Percentiles rank a stretch among this genome's conserved stretches.
Conservation (phyloP, 92 coral and sea anemone species). For the Palythoa grandiflora region DNA sequence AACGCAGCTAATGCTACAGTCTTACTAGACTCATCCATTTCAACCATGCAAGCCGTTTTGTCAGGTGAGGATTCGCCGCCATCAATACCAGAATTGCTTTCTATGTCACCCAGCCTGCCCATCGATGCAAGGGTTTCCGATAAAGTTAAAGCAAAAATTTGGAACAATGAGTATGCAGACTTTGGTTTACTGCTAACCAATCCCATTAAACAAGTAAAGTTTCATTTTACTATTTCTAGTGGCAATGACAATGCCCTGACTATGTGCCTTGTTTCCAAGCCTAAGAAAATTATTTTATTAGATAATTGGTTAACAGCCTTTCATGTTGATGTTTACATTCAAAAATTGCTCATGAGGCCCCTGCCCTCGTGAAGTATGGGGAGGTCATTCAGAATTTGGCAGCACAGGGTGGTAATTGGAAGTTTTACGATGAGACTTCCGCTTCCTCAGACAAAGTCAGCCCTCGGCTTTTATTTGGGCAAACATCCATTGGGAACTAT, state of each 20-base stretch:
- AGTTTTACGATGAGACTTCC: slow-evolving; percentile 28
- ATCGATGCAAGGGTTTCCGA: slow-evolving; percentile 56
- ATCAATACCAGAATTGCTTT: background rate
- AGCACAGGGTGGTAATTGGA: slow-evolving; percentile 42
- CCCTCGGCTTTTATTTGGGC: slow-evolving; percentile 13
- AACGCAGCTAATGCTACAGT: no score
- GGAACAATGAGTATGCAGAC: slow-evolving; percentile 60
- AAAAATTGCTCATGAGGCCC: slow-evolving; percentile 37
- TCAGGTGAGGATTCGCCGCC: slow-evolving; percentile 1
- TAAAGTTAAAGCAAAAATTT: slow-evolving; percentile 64
- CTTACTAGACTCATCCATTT: background rate
- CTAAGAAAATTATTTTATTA: background rate
- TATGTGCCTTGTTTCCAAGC: slow-evolving; percentile 17
- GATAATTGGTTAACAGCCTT: slow-evolving; percentile 49
- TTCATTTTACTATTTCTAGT: background rate
- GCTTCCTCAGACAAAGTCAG: slow-evolving; percentile 7
- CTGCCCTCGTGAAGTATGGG: slow-evolving; percentile 44
- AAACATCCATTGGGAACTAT: slow-evolving; percentile 44
- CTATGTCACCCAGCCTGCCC: slow-evolving; percentile 38
- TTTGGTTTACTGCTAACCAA: slow-evolving; percentile 31
- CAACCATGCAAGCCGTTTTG: background rate
- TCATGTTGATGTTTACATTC: slow-evolving; percentile 39
- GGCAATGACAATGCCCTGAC: background rate
- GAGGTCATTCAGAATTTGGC: slow-evolving; percentile 50
- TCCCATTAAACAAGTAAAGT: background rate